phyloP scores from a whole-genome alignment of 92 coral and sea anemone genomes.

The Paragorgia papillata region DNA sequence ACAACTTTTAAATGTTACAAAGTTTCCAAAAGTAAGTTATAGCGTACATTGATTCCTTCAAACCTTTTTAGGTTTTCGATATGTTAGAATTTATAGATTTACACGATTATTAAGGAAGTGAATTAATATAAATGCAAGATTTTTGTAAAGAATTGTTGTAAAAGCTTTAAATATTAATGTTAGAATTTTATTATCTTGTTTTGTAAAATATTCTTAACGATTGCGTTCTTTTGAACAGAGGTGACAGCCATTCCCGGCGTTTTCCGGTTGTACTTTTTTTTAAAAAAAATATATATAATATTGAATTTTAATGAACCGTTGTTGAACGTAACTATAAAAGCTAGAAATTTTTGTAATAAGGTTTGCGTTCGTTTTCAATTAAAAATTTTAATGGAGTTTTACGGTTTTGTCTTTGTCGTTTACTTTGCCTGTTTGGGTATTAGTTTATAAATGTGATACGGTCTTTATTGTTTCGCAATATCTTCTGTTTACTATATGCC shows the following conservation, averaged over 20 bases:
- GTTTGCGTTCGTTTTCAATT: conserved; percentile 29
- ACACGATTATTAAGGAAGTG: conserved; percentile 16
- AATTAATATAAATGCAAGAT: conserved; percentile 30
- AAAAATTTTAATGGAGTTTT: conserved; percentile 24
- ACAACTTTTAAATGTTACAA: conserved; percentile 9
- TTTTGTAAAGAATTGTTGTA: conserved; percentile 44
- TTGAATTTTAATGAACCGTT: conserved; percentile 30
- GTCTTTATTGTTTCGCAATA: background rate
- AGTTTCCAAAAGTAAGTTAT: too few relatives aligned
- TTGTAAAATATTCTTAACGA: conserved; percentile 26
- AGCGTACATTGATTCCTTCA: too few relatives aligned
- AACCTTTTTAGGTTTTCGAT: background rate
- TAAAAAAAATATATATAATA: conserved; percentile 13
- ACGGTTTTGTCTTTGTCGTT: background rate
- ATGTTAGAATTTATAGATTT: conserved; percentile 2
- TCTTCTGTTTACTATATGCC: background rate
- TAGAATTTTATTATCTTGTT: conserved; percentile 39
- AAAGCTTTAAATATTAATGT: conserved; percentile 43
- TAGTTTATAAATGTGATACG: too few relatives aligned
- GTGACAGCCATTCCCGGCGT: background rate
- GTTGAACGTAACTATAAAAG: background rate
- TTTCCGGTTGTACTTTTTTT: conserved; percentile 32
- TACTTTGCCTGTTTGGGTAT: background rate
- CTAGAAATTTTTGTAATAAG: conserved; percentile 4
- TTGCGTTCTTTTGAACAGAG: conserved; percentile 11